Evolutionary conservation across 2,888 invertebrate genomes (phyloP), one percentile per base, ranked within the genome.

Genomic region (Ichneumon xanthorius): DNA sequence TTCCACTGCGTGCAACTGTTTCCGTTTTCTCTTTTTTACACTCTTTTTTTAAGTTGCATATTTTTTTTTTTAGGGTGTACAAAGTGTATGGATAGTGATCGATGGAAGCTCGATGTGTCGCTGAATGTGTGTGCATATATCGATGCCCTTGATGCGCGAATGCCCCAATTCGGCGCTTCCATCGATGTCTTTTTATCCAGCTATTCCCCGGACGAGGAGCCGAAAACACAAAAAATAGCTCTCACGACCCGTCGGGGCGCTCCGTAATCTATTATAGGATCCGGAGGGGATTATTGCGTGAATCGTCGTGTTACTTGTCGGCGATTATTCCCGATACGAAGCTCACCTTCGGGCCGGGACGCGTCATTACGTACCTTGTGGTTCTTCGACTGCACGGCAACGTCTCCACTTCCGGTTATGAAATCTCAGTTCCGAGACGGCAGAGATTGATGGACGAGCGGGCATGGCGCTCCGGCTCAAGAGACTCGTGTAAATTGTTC

Each of bases 91-190:
- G n/a, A 30, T 33, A 63, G 63, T 26, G 14, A 63, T 30, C 63
- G 30, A 33, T 30, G 30, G 33, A 33, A 63, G 63, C 71, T 77
- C 71, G 33, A 70, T 81, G 37, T 53, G 63, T 55, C 67, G 78
- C 78, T 55, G 61, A 77, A 14, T 63, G 30, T 63, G 30, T 63
- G 33, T 30, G 7, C 5, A 30, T 37, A 61, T 63, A 68, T 70
- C 48, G 61, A 76, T 80, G 65, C 16, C 67, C 53, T 33, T 55
- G 67, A 80, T 68, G 65, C 48, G 61, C 58, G 50, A 37, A 30
- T 68, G 61, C 72, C 77, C 68, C 72, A 68, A 68, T 78, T 81
- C 77, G 77, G 68, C 19, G 48, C 61, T 77, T 50, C 40, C 65
- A 78, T 78, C 68, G 71, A 81, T 67, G 61, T 58, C 45, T n/a